Base-by-base conservation (phyloP, 2,888 invertebrate genomes). In the Eulithis prunata region DNA sequence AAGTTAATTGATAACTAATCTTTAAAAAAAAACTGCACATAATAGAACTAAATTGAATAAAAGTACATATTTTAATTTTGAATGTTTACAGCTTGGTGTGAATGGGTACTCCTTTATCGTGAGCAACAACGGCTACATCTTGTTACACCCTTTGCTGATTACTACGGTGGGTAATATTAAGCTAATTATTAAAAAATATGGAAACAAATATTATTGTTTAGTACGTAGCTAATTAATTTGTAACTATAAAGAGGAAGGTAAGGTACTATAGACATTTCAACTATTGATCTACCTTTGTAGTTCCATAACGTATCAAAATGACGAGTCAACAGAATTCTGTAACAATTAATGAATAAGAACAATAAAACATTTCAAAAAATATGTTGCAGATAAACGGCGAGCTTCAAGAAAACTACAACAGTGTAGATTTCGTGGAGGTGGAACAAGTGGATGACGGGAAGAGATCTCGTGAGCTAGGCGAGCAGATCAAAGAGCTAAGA, bases 71-170 rank as follows among this genome's bases (percentile, higher is more conserved):
- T 38, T 38, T 38, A 38, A 8, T 38, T 7, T 38, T 38, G 38
- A 38, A 38, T 28, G 47, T 49, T 94, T 94, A 77, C 91, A 98
- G 97, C 95, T 99, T 62, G 99, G 99, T 36, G 98, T 98, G 0
- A 98, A 98, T 86, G 99, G 98, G 0, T 99, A 99, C 89, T 97
- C 98, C 1, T 99, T 99, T 89, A 97, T 99, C 76, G 96, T 99
- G 21, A 99, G 98, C 78, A 99, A 99, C 86, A 99, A 99, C 87
- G 99, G 99, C 1, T 99, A 98, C 86, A 94, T 99, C 51, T 93
- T 99, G 62, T 95, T 98, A 76, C 99, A 99, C 94, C 99, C 99
- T 0, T 97, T 99, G 81, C 94, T 98, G 70, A 94, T 97, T 72
- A 98, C 99, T 12, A 95, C 96, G 80, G 97, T 98, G 90, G 95